These are phyloP conservation scores for Drosophila rellima DNA, from an alignment of 2,888 invertebrate genomes.

Conservation along the genomic window DNA sequence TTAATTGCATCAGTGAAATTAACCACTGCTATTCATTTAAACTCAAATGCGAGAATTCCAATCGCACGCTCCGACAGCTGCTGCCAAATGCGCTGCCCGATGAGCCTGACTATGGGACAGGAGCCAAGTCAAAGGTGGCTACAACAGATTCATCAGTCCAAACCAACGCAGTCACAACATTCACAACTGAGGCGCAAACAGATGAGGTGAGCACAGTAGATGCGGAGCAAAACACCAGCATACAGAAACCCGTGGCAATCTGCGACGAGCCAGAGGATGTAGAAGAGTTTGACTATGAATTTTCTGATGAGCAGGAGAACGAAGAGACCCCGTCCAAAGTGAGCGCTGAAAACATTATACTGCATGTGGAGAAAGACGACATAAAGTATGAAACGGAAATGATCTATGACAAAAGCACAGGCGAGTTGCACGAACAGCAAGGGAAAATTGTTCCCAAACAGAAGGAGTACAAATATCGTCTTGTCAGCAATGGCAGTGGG, in stretches of 20 bases:
- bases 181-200: constrained; percentile 58
- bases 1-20: constrained; percentile 84
- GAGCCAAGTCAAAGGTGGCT: constrained; percentile 9
- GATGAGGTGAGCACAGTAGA: constrained; percentile 35
- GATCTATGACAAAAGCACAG: constrained; percentile 37
- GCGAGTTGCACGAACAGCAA: constrained; percentile 40
- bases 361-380: constrained; percentile 50
- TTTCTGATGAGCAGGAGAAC: constrained; percentile 51
- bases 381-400: constrained; percentile 58
- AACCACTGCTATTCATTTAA: constrained; percentile 85
- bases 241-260: constrained; percentile 8
- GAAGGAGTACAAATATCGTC: constrained; percentile 69
- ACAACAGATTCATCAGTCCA: constrained; percentile 51
- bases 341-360: constrained; percentile 44
- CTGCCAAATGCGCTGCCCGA: constrained; percentile 73
- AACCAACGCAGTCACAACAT: constrained; percentile 33
- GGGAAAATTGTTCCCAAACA: constrained; percentile 29
- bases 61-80: constrained; percentile 82
- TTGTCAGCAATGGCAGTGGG: constrained; percentile 61
- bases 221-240: constrained; percentile 27
- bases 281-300: constrained; percentile 61
- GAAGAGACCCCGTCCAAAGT: constrained; percentile 36
- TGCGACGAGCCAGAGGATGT: constrained; percentile 31
- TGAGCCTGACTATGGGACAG: constrained; percentile 36
- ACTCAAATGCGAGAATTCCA: constrained; percentile 84